A percentile compares a stretch with the other conserved stretches of the same genome.
phyloP scores from a whole-genome alignment of 2,113 vertebrate genomes.

The Pluvianellus socialis region DNA sequence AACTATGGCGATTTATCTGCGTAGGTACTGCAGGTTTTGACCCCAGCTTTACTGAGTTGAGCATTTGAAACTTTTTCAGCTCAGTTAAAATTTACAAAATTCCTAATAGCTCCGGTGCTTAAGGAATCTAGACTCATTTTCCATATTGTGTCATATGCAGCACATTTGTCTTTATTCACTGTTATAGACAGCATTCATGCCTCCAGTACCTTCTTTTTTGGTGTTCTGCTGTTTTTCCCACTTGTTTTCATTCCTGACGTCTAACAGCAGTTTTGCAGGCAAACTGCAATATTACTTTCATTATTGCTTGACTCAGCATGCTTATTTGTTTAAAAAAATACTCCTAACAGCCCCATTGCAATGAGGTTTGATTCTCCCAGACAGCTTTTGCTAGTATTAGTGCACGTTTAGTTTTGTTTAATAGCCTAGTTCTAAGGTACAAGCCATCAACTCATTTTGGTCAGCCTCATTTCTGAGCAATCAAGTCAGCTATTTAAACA shows the following conservation, averaged over 20 bases:
- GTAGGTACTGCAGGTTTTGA: not conserved
- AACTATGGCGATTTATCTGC: not conserved
- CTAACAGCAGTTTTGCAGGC: not conserved
- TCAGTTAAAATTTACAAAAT: not conserved
- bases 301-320: not conserved
- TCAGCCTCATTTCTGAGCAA: conserved; percentile 16
- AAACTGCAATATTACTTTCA: not conserved
- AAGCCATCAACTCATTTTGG: not conserved
- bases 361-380: not conserved
- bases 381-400: not conserved
- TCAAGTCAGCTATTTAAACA: conserved; percentile 24
- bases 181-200: not conserved
- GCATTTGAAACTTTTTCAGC: not conserved
- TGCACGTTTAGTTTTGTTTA: not conserved
- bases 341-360: not conserved
- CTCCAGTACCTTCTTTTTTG: not conserved
- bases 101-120: not conserved
- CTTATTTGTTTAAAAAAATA: not conserved
- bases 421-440: not conserved
- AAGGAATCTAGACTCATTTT: not conserved
- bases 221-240: not conserved
- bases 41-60: not conserved
- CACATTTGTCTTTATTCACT: not conserved
- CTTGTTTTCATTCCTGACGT: not conserved
- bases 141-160: not conserved